Base-by-base conservation (phyloP, 2,797 vertebrate genomes). In the Dipus sagitta region DNA sequence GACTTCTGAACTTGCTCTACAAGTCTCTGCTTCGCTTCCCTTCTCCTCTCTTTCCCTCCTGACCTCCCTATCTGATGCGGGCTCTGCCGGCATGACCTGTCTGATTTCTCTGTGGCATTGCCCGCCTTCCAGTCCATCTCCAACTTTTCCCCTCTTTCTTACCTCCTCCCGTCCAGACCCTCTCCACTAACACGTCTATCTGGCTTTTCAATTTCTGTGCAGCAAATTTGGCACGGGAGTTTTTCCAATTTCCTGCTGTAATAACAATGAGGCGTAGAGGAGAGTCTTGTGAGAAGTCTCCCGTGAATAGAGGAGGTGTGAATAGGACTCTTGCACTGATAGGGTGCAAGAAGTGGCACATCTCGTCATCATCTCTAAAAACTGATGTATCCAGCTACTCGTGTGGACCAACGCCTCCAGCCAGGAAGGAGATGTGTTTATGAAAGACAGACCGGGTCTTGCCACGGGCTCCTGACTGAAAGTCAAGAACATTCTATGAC, bases 171-270 rank as follows among this genome's bases (percentile, higher is more conserved):
- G 11, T 23, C 60, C 12, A 92, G 47, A 82, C 12, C 71, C 10
- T 18, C 32, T 88, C 21, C 26, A 30, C 80, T 54, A 70, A 58
- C 47, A 77, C 76, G 62, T 83, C 13, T 91, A 13, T 70, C 76
- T 68, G 67, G 72, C 80, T 89, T 94, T 77, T 54, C 84, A 47
- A 80, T 93, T 81, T 71, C n/a, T 77, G 80, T 20, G 86, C n/a
- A 72, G 47, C 32, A 76, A 79, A 94, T 90, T 60, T 89, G 80
- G 67, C 72, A 23, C 30, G 24, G 91, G 24, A 58, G 38, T 52
- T 86, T 86, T 86, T 92, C 70, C 64, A 93, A 89, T 92, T 91
- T 95, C 90, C 72, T 94, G 87, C 26, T 75, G 28, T 68, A 74
- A 54, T 62, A 87, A 90, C 30, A 65, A 88, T 54, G 80, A 89